phyloP scores from a whole-genome alignment of 2,888 invertebrate genomes.

The Drosophila nr. perissopoda region DNA sequence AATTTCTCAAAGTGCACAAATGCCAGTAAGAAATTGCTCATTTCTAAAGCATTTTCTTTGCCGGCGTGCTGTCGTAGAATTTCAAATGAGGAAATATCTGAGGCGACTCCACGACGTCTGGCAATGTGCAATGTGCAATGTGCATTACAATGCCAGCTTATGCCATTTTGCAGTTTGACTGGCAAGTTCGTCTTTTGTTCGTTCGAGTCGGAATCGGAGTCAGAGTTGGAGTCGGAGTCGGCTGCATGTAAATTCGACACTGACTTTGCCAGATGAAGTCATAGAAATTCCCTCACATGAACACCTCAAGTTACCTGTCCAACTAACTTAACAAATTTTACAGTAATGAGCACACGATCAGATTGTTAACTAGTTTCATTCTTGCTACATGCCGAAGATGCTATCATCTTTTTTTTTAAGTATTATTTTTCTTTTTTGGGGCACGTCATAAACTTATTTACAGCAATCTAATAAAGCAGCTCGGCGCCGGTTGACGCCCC shows the following conservation, averaged over 20 bases:
- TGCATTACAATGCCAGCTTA: slow-evolving; percentile 47
- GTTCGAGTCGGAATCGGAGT: slow-evolving; percentile 14
- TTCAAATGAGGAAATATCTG: slow-evolving; percentile 63
- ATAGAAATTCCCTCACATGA: slow-evolving; percentile 65
- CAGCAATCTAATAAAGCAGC: slow-evolving; percentile 76
- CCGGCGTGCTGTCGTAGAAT: slow-evolving; percentile 44
- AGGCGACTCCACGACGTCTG: slow-evolving; percentile 54
- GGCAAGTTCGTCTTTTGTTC: slow-evolving; percentile 26
- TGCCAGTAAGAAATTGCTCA: slow-evolving; percentile 65
- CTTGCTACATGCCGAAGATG: slow-evolving; percentile 29
- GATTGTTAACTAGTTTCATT: slow-evolving; percentile 20
- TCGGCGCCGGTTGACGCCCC: slow-evolving; percentile 73
- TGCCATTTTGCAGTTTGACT: slow-evolving; percentile 17
- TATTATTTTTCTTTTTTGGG: slow-evolving; percentile 46
- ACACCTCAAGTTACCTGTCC: slow-evolving; percentile 13
- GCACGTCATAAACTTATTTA: slow-evolving; percentile 75
- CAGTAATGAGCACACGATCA: slow-evolving; percentile 29
- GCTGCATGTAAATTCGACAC: slow-evolving; percentile 53
- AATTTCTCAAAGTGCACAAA: slow-evolving; percentile 32
- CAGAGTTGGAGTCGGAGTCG: neutral
- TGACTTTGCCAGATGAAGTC: slow-evolving; percentile 55
- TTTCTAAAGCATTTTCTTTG: slow-evolving; percentile 43
- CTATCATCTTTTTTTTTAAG: neutral
- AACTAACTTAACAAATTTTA: slow-evolving; percentile 19
- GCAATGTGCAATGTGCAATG: slow-evolving; percentile 28